Base-by-base conservation (phyloP, 2,888 invertebrate species). In the Taphrorychus bicolor region DNA sequence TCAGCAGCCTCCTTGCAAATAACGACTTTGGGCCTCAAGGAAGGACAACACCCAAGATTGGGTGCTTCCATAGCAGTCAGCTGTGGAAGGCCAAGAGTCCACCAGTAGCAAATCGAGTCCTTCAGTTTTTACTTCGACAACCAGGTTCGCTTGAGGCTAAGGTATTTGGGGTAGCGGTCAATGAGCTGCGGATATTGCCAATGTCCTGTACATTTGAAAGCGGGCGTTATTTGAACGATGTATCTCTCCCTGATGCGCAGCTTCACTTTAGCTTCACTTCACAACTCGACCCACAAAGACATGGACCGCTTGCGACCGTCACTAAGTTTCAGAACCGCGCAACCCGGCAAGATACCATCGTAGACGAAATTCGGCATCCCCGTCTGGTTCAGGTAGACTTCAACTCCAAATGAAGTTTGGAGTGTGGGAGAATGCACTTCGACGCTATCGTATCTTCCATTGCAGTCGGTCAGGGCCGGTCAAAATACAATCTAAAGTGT, bases 221-320 rank as follows among this genome's bases (percentile, higher is more conserved):
- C 91, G 41, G 93, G 93, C 0, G 93, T 93, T 71, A 94, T 91
- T 83, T 93, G 92, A 19, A 94, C 92, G 24, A 91, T 87, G 81
- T 86, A 93, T 14, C 92, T 83, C 78, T 93, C 93, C 16, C 91
- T 85, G 69, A 94, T 90, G 41, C 92, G 82, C 51, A 94, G 83
- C 76, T 89, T 89, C 63, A 94, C 93, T 80, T 94, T 93, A 1
- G 89, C 91, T 21, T 93, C 94, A 0, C 93, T 94, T 76, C 94
- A 94, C 83, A 94, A 94, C 80, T 94, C 94, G n/a, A 94, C 93
- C 94, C 93, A 94, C 3, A 94, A 84, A 2, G 92, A 93, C 94
- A 94, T 94, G 73, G 92, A 92, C 42, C 93, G 85, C 79, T 94
- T 94, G 18, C 93, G 85, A 51, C 93, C 93, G 85, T 94, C 93